These are phyloP conservation scores for Ceraclea dissimilis DNA, from an alignment of 2,888 invertebrate genomes.

Conservation along the genomic window DNA sequence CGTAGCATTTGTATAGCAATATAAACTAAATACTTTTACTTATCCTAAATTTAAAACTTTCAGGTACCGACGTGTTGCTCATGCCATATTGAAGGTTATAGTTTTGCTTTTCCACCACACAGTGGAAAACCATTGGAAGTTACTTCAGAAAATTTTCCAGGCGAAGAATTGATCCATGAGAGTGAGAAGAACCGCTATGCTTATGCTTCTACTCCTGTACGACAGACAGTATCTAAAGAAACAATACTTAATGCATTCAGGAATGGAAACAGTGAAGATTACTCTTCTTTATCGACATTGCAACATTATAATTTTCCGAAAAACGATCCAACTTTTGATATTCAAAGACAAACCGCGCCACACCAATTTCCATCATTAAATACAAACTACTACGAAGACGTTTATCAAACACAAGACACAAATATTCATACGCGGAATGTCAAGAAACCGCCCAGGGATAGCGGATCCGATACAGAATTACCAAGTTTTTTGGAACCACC, in stretches of 20 bases:
- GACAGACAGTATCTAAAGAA: neutral
- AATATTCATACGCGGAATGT: slow-evolving; percentile 33
- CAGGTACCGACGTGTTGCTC: slow-evolving; percentile 75
- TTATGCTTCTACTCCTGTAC: slow-evolving; percentile 7
- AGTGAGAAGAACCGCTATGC: slow-evolving; percentile 32
- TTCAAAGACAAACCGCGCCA: slow-evolving; percentile 6
- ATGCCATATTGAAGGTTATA: slow-evolving; percentile 72
- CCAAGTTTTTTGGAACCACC: slow-evolving; percentile 47
- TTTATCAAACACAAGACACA: slow-evolving; percentile 19
- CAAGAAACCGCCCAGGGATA: slow-evolving; percentile 33
- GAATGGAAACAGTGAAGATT: neutral
- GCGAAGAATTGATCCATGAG: slow-evolving; percentile 46
- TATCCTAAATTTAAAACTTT: slow-evolving; percentile 1
- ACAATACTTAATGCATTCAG: slow-evolving; percentile 6
- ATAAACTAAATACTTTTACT: no score
- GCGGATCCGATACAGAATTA: slow-evolving; percentile 33
- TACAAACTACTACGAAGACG: slow-evolving; percentile 20
- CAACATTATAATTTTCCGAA: slow-evolving; percentile 29
- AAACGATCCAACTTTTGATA: neutral
- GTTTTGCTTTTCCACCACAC: slow-evolving; percentile 58
- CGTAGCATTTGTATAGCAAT: no score
- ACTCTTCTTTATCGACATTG: slow-evolving; percentile 23
- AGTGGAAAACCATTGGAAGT: slow-evolving; percentile 47
- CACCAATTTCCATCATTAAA: slow-evolving; percentile 19
- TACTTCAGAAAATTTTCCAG: slow-evolving; percentile 49